These are phyloP conservation scores for Monochamus alternatus DNA, from an alignment of 2,888 invertebrate genomes.

Conservation along the genomic window DNA sequence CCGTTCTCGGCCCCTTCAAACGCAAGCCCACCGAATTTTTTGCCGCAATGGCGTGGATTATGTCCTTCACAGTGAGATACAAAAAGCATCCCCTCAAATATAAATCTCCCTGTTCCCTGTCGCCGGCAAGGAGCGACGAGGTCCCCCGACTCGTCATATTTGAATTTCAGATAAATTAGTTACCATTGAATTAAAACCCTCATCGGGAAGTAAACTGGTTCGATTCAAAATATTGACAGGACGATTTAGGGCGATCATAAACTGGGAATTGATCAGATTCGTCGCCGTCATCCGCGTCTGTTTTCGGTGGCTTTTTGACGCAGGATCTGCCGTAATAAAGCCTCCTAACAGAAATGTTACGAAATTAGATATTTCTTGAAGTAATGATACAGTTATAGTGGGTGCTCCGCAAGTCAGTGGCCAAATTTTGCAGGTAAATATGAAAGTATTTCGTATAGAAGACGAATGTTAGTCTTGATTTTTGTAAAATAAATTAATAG, in stretches of 20 bases:
- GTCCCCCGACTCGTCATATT: constrained; percentile 4
- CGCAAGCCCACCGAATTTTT: constrained; percentile 8
- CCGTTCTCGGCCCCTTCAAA: not conserved
- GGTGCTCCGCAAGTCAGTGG: no score
- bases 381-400: no score
- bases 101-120: constrained; percentile 24
- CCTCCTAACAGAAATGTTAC: no score
- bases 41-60: not conserved
- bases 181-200: constrained; percentile 18
- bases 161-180: constrained; percentile 29
- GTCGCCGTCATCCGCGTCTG: not conserved
- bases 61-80: constrained; percentile 1
- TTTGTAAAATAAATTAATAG: no score
- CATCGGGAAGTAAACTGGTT: constrained; percentile 15
- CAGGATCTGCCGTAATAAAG: no score
- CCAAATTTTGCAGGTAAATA: no score
- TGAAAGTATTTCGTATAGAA: no score
- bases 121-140: not conserved
- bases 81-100: constrained; percentile 3
- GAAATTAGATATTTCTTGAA: not conserved
- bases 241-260: not conserved
- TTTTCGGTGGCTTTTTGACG: not conserved
- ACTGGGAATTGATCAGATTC: not conserved
- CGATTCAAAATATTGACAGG: constrained; percentile 11
- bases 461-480: no score